These are phyloP conservation scores for Drepanosiphum platanoidis DNA, from an alignment of 2,888 invertebrate species.

Conservation along the genomic window DNA sequence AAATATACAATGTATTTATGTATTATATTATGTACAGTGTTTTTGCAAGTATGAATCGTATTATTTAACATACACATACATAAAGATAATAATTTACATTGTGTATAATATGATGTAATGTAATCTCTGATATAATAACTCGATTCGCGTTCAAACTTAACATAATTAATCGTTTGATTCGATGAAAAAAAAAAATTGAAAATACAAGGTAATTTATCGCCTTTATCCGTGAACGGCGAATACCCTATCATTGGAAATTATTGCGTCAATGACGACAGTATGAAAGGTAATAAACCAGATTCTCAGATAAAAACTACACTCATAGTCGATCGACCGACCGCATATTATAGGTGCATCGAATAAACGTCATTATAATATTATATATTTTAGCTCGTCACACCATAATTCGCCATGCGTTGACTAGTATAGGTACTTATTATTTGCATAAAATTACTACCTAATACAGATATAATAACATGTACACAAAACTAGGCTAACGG, in stretches of 20 bases:
- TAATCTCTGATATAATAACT: no score
- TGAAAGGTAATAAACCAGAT: background rate
- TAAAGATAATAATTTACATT: background rate
- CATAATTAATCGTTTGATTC: background rate
- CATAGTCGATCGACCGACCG: background rate
- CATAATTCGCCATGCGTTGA: background rate
- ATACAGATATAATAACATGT: background rate
- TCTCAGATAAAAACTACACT: background rate
- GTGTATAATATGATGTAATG: no score
- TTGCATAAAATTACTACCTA: background rate
- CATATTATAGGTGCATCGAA: background rate
- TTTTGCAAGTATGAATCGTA: background rate
- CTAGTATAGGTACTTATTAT: background rate
- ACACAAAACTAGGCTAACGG: slow-evolving; percentile 3
- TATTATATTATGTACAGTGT: no score
- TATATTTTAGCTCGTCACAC: background rate
- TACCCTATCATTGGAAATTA: background rate
- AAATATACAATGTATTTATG: background rate
- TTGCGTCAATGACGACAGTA: background rate
- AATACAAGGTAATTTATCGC: background rate
- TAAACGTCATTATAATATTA: background rate
- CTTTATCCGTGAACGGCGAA: background rate
- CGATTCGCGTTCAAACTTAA: background rate
- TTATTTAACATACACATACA: background rate
- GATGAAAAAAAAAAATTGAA: background rate